Conservation (phyloP, 2,888 invertebrate genomes). For the Coleophora deauratella region DNA sequence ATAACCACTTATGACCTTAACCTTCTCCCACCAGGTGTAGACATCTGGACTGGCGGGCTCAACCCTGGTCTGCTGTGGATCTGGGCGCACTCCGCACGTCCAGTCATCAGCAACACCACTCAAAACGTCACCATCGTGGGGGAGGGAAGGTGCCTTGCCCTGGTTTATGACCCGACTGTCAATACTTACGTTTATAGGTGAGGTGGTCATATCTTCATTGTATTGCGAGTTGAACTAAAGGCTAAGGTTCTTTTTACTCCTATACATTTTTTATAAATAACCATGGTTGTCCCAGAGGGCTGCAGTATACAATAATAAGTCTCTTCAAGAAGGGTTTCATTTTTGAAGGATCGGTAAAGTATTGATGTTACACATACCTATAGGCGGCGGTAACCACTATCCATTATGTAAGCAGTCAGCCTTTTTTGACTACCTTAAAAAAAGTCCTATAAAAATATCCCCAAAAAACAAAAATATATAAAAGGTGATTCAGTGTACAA, state of each 20-base stretch:
- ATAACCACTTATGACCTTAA: neutral
- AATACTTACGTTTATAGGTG: slow-evolving; percentile 76
- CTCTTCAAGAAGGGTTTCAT: neutral
- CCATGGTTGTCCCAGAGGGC: too few relatives aligned
- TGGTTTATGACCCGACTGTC: slow-evolving; percentile 76
- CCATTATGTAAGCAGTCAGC: too few relatives aligned
- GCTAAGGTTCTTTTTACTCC: too few relatives aligned
- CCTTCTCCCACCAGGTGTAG: slow-evolving; percentile 66
- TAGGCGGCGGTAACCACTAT: too few relatives aligned
- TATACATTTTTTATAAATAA: too few relatives aligned
- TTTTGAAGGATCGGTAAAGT: neutral
- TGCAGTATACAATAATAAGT: too few relatives aligned
- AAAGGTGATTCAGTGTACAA: too few relatives aligned
- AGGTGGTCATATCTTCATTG: neutral
- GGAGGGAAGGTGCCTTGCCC: slow-evolving; percentile 81
- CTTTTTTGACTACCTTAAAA: too few relatives aligned
- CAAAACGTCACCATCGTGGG: slow-evolving; percentile 54
- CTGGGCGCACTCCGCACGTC: slow-evolving; percentile 87
- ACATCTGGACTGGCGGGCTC: slow-evolving; percentile 88
- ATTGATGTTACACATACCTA: too few relatives aligned
- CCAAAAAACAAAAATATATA: too few relatives aligned
- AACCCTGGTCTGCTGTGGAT: slow-evolving; percentile 92
- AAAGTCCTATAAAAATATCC: too few relatives aligned
- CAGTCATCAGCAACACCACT: slow-evolving; percentile 53
- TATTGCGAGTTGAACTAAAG: too few relatives aligned